phyloP scores from a whole-genome alignment of 2,888 invertebrate species.

The Acanthoscelides obtectus region DNA sequence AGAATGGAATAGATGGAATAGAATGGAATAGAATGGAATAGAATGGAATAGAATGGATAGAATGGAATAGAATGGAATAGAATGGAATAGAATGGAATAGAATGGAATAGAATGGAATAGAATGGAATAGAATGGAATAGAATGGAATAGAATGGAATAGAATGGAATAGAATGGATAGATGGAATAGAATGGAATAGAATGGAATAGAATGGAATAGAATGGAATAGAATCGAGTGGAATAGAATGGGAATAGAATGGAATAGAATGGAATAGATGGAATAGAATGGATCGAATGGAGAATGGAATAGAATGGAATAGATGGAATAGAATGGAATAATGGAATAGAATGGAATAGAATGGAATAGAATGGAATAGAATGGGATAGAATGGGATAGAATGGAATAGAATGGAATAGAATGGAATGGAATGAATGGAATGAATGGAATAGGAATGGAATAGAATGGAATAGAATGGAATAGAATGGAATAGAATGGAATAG shows the following conservation, averaged over 20 bases:
- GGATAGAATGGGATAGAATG: not conserved
- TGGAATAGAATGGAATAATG: not conserved
- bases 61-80: not conserved
- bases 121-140: not conserved
- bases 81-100: not conserved
- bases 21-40: not conserved
- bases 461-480: not conserved
- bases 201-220: not conserved
- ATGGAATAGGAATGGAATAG: not conserved
- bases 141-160: not conserved
- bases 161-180: no score
- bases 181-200: not conserved
- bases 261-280: not conserved
- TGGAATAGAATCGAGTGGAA: not conserved
- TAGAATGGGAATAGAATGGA: not conserved
- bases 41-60: not conserved
- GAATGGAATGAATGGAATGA: not conserved
- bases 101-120: not conserved
- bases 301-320: not conserved
- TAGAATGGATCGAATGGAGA: not conserved
- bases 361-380: not conserved
- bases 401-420: not conserved
- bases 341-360: not conserved
- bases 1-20: not conserved
- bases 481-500: not conserved